A percentile compares a stretch with the other conserved stretches of the same genome.
Conservation (phyloP, 2,888 invertebrate genomes). For the Lasius platythorax region DNA sequence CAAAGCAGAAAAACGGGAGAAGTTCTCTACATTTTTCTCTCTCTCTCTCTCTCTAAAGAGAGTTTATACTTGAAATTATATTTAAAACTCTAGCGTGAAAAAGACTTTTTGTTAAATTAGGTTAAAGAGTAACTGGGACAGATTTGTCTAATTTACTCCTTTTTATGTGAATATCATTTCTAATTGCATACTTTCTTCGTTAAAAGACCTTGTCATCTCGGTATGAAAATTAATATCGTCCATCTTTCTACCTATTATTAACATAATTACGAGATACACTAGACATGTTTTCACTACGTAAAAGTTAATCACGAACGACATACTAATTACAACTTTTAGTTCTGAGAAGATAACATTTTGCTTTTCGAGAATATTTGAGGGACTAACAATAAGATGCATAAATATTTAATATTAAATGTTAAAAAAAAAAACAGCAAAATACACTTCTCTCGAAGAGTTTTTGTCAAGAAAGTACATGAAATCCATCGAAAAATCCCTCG, state of each 20-base stretch:
- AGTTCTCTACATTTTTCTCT: background rate
- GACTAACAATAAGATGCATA: background rate
- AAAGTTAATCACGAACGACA: background rate
- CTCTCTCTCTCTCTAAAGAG: background rate
- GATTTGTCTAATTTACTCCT: background rate
- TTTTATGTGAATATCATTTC: slow-evolving; percentile 6
- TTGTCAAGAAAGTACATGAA: background rate
- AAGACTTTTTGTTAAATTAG: background rate
- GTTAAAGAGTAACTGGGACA: background rate
- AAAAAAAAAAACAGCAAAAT: background rate
- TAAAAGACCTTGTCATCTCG: background rate
- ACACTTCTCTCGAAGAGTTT: background rate
- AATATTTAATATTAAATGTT: background rate
- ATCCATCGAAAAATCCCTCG: background rate
- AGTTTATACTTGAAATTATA: background rate
- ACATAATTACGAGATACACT: slow-evolving; percentile 21
- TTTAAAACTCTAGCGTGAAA: background rate
- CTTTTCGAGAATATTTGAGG: background rate
- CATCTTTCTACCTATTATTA: slow-evolving; percentile 39
- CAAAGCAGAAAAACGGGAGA: background rate
- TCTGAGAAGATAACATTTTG: background rate
- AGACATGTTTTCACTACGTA: slow-evolving; percentile 8
- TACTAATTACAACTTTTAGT: background rate
- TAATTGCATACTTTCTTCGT: slow-evolving; percentile 43
- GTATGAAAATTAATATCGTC: slow-evolving; percentile 31